Evolutionary conservation across 2,888 invertebrate genomes (phyloP), one percentile per base, ranked within the genome.

Genomic region (Andrena marginata): DNA sequence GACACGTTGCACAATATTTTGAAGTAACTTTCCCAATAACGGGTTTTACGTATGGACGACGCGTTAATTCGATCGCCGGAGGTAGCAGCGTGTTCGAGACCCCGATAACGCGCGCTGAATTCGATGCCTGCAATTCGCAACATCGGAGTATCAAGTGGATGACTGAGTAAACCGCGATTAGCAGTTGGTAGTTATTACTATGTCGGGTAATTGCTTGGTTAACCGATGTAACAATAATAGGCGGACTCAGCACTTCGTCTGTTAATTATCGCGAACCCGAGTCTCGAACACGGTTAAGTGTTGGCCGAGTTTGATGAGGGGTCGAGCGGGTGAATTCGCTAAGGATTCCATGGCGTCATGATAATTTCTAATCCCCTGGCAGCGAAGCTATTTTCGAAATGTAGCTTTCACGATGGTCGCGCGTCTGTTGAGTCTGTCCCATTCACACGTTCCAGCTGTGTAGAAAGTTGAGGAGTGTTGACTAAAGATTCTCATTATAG

Each of bases 181-280:
- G 69, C 59, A 71, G 60, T 77, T 67, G 56, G 65, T 33, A 73
- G 83, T 70, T 71, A 74, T 68, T 77, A 82, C 64, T 56, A 72
- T 35, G 65, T 42, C 51, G 67, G 65, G 49, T 83, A 84, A 83
- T 78, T 84, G 70, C 54, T 74, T 31, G 74, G 67, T 26, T 64
- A 78, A 75, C 71, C 75, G 59, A 71, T 79, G 71, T 69, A 71
- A 63, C 63, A 60, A 63, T 84, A 84, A 79, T 79, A 67, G 56
- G 62, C 62, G 13, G 54, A 60, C 49, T 26, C 56, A 20, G 29
- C 10, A 20, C 59, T 69, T 69, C 42, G 54, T n/a, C 26, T 26
- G 70, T 74, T 82, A 59, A 82, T 77, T 74, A 73, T 63, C 49
- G 8, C 1, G 26, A 23, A 29, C 13, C 51, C 20, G 35, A 48